Conservation (phyloP, 1,140 invertebrate species). For the Conus betulinus region DNA sequence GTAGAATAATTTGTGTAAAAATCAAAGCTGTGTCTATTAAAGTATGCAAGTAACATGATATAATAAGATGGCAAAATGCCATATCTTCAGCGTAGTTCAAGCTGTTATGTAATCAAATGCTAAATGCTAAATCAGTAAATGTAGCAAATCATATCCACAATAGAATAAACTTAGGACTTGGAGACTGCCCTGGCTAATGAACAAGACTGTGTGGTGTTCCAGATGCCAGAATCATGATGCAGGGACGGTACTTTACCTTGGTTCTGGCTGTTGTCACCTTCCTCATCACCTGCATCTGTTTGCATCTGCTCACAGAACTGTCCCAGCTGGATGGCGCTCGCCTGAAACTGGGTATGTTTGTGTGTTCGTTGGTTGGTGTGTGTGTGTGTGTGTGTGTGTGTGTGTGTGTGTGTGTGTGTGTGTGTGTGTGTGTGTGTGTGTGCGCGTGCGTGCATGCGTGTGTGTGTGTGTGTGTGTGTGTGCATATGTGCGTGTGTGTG, state of each 20-base stretch:
- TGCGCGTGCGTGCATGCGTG: not conserved
- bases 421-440: not conserved
- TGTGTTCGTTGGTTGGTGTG: not conserved
- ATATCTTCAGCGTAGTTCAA: too few relatives aligned
- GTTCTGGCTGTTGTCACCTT: conserved; percentile 26
- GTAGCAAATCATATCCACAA: too few relatives aligned
- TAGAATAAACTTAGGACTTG: too few relatives aligned
- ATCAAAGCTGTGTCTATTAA: too few relatives aligned
- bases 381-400: not conserved
- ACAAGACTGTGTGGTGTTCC: not conserved
- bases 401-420: not conserved
- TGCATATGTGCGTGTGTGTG: too few relatives aligned
- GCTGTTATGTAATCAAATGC: too few relatives aligned
- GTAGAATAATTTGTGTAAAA: too few relatives aligned
- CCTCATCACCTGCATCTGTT: conserved; percentile 34
- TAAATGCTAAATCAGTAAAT: too few relatives aligned
- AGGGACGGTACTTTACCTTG: not conserved
- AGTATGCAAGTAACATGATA: too few relatives aligned
- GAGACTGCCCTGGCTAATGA: too few relatives aligned
- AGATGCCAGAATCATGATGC: not conserved
- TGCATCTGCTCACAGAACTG: conserved; percentile 46
- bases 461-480: too few relatives aligned
- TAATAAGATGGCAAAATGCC: too few relatives aligned
- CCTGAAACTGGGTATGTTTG: conserved; percentile 40
- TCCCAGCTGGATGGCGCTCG: conserved; percentile 40